phyloP scores from a whole-genome alignment of 2,888 invertebrate genomes.

The Pristionchus arcanus region DNA sequence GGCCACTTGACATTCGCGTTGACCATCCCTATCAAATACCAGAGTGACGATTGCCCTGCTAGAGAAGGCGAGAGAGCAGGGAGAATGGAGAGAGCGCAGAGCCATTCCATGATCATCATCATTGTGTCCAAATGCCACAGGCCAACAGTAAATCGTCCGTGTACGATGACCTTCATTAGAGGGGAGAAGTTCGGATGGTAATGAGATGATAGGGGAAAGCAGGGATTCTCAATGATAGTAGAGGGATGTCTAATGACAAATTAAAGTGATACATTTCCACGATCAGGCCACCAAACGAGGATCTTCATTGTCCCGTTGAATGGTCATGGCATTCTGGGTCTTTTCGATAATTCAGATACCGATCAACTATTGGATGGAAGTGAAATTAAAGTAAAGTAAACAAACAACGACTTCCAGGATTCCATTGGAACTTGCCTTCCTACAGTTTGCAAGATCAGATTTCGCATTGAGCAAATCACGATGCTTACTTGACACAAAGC shows the following conservation, averaged over 20 bases:
- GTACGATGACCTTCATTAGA: not conserved
- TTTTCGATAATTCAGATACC: too few relatives aligned
- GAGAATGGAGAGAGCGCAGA: not conserved
- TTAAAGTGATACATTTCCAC: too few relatives aligned
- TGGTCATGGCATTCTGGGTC: too few relatives aligned
- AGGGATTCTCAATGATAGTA: not conserved
- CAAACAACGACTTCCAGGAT: not conserved
- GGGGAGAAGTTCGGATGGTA: not conserved
- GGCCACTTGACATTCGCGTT: slow-evolving; percentile 28
- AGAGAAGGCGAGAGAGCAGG: not conserved
- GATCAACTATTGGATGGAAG: too few relatives aligned
- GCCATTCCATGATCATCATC: not conserved
- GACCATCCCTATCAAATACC: not conserved
- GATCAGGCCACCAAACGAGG: not conserved
- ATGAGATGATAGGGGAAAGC: not conserved
- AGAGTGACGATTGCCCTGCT: not conserved
- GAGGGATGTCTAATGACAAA: not conserved
- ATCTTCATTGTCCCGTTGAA: too few relatives aligned
- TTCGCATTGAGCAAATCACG: not conserved
- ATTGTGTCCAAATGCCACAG: not conserved
- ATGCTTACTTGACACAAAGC: not conserved
- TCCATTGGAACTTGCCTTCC: not conserved
- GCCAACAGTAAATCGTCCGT: not conserved
- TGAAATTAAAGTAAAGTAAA: not conserved
- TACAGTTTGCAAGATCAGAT: not conserved